Base-by-base conservation (phyloP, 2,888 invertebrate genomes). In the Muschampia plurimacula region DNA sequence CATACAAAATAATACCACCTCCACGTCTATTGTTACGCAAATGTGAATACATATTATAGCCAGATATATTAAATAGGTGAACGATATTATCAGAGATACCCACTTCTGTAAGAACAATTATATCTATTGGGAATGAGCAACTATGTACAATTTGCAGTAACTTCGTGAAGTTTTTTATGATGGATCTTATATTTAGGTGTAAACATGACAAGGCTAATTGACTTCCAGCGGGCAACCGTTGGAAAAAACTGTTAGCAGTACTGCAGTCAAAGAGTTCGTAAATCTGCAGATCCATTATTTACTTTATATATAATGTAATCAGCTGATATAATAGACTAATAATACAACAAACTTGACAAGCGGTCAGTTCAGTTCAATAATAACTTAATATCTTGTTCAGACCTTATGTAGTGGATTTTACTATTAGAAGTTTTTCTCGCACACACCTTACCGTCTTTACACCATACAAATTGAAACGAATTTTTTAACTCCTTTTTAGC, bases 401-500 rank as follows among this genome's bases (percentile, higher is more conserved):
- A 69, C 13, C 64, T 60, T 32, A 77, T 77, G 49, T 76, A 69
- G 52, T 67, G 65, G 1, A 77, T 78, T 76, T 75, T 76, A 62
- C 74, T 77, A 39, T 67, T 76, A 22, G 52, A 13, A 39, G 32
- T 72, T 74, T 78, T 77, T 36, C 77, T 74, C 28, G 63, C 77
- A 74, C 69, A 78, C 5, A 80, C 74, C 49, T 75, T 77, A 13
- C 77, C 78, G 59, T 78, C 73, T 60, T 77, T 79, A 59, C 75
- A 77, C 78, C 79, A 80, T 22, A 79, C 64, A 73, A 75, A 79
- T 64, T 80, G 72, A 72, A 36, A 76, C 8, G 71, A 69, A 15
- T 55, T 71, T 44, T 65, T 22, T 57, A 79, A 44, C 22, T 74
- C 65, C 0, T 12, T 49, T 72, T 77, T 78, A 15, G 76, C 74